phyloP scores from a whole-genome alignment of 2,888 invertebrate genomes.

The Chaetogeoica ovagalla region DNA sequence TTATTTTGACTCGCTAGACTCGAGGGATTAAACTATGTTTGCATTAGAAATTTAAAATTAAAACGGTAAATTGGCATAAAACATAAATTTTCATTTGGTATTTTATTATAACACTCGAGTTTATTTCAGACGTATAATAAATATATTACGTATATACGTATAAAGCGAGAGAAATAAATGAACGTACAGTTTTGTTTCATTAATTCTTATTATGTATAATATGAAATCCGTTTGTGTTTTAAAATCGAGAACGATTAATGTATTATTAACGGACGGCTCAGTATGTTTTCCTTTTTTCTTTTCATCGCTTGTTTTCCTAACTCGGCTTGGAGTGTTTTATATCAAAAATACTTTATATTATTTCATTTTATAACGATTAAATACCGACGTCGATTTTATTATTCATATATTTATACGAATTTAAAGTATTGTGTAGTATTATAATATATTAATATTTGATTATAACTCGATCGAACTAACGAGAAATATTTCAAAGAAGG shows the following conservation, averaged over 20 bases:
- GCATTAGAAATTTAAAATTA: neutral
- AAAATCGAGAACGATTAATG: neutral
- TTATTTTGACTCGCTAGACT: neutral
- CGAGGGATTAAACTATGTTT: neutral
- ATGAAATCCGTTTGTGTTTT: neutral
- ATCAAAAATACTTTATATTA: neutral
- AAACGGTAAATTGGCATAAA: neutral
- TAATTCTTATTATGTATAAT: neutral
- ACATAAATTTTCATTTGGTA: conserved; percentile 8
- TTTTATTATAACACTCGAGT: conserved; percentile 9
- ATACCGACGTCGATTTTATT: too few species aligned
- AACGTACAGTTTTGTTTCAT: neutral
- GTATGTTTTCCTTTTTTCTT: neutral
- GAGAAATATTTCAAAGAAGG: too few species aligned
- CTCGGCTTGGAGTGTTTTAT: neutral
- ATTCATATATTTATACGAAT: too few species aligned
- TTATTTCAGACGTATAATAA: neutral
- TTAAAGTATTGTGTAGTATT: too few species aligned
- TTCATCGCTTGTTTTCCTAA: neutral
- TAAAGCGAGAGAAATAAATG: neutral
- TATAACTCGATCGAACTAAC: too few species aligned
- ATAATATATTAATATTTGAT: too few species aligned
- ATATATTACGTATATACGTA: too few species aligned
- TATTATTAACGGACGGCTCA: neutral
- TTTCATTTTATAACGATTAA: too few species aligned